Base-by-base conservation (phyloP, 2,888 invertebrate species). In the Panorpa germanica region DNA sequence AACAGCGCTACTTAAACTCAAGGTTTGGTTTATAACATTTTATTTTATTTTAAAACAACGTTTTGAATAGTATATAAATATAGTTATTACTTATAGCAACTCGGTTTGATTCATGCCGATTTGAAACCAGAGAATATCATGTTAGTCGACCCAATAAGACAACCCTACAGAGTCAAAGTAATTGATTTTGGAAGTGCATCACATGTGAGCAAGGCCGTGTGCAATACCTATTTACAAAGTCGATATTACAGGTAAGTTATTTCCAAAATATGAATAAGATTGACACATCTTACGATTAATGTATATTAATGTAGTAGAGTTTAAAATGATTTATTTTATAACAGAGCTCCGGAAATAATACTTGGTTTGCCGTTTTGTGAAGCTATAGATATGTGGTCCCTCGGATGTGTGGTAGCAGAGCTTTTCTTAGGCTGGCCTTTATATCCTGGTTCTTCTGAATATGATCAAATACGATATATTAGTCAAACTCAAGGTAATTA, bases 91-190 rank as follows among this genome's bases (percentile, higher is more conserved):
- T 56, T 59, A 24, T 65, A 91, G 80, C 91, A 95, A 77, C 70
- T 99, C 50, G 96, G 96, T 41, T 67, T 99, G 48, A 99, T 99
- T 52, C 98, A 99, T 61, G 98, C 98, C 38, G 98, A 99, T 59
- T 61, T 99, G 49, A 98, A 99, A 59, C 98, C 98, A 11, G 98
- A 99, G 61, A 99, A 99, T 61, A 99, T 99, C 52, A 99, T 99
- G 98, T 59, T 99, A 56, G 96, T 98, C 42, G 96, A 99, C 60
- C 98, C 96, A 26, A 80, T 81, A 34, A 73, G 95, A 39, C 93
- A 95, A 54, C 98, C 98, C 2, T 99, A 95, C 61, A 70, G 96
- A 41, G 96, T 99, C 33, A 98, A 98, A 66, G 98, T 95, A 28
- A 99, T 99, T 46, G 98, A 98, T 66, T 98, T 98, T 61, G 98